Conservation (phyloP, 2,888 invertebrate genomes). For the Camponotus fellah region DNA sequence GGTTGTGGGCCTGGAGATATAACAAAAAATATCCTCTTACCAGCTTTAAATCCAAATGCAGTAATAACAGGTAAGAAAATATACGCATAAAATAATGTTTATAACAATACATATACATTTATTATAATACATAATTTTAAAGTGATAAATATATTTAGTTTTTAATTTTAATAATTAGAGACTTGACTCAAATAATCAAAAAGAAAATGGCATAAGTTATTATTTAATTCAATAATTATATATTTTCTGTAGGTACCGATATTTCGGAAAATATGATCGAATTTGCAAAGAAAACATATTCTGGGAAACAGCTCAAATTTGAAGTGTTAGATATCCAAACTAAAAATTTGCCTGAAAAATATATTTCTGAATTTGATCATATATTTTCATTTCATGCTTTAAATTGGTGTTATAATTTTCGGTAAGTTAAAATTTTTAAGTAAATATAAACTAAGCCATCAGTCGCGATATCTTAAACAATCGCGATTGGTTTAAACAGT, state of each 20-base stretch:
- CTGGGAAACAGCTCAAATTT: background rate
- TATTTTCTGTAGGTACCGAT: constrained; percentile 4
- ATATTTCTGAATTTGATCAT: no score
- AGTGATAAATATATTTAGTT: no score
- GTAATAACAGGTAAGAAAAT: constrained; percentile 83
- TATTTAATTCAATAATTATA: background rate
- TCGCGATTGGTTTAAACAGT: no score
- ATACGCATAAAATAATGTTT: constrained; percentile 79
- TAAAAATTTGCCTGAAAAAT: background rate
- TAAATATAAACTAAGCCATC: background rate
- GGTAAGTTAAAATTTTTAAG: constrained; percentile 67
- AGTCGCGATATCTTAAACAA: no score
- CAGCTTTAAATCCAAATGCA: constrained; percentile 88
- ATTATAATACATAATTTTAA: no score
- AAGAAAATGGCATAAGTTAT: background rate
- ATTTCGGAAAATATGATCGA: constrained; percentile 13
- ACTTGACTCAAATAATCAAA: no score
- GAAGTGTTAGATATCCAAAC: constrained; percentile 18
- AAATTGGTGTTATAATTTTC: no score
- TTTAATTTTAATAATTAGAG: no score
- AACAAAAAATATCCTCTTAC: constrained; percentile 89
- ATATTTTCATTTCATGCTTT: no score
- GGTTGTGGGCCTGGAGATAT: constrained; percentile 90
- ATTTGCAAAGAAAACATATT: background rate
- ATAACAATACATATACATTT: no score